Evolutionary conservation across 2,888 invertebrate genomes (phyloP).

Genomic region (Dendrolimus houi): DNA sequence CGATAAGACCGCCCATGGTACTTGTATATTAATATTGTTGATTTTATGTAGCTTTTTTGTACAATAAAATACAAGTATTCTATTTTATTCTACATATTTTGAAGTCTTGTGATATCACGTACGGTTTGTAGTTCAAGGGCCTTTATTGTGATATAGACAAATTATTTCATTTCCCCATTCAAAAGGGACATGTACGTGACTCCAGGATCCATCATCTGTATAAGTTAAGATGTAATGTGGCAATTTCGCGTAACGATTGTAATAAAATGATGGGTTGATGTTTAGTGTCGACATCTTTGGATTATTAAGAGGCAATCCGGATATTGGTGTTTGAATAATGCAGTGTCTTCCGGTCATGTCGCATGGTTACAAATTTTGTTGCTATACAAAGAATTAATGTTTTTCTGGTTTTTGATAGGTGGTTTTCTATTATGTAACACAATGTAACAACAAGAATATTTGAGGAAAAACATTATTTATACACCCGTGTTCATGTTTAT

Average conservation of each 20-base stretch:
- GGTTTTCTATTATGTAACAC: too few relatives aligned
- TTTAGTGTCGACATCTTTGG: constrained; percentile 12
- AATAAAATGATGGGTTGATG: constrained; percentile 33
- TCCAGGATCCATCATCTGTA: constrained; percentile 52
- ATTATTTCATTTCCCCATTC: constrained; percentile 73
- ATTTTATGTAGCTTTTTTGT: too few relatives aligned
- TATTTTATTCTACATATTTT: too few relatives aligned
- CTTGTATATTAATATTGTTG: too few relatives aligned
- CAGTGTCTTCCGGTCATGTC: not conserved
- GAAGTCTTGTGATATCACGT: not conserved
- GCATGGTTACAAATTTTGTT: not conserved
- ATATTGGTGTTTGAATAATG: too few relatives aligned
- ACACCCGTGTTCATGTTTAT: too few relatives aligned
- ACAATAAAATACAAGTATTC: too few relatives aligned
- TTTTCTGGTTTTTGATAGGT: too few relatives aligned
- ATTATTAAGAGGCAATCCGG: not conserved
- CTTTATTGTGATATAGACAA: constrained; percentile 46
- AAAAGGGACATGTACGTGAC: constrained; percentile 64
- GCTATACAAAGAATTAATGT: not conserved
- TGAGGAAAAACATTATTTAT: too few relatives aligned
- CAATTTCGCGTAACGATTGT: constrained; percentile 49
- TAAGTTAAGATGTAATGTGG: constrained; percentile 43
- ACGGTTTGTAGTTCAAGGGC: not conserved
- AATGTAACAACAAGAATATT: too few relatives aligned
- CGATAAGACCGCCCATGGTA: too few relatives aligned